phyloP scores from a whole-genome alignment of 2,113 vertebrate species.

The Burhinus oedicnemus region DNA sequence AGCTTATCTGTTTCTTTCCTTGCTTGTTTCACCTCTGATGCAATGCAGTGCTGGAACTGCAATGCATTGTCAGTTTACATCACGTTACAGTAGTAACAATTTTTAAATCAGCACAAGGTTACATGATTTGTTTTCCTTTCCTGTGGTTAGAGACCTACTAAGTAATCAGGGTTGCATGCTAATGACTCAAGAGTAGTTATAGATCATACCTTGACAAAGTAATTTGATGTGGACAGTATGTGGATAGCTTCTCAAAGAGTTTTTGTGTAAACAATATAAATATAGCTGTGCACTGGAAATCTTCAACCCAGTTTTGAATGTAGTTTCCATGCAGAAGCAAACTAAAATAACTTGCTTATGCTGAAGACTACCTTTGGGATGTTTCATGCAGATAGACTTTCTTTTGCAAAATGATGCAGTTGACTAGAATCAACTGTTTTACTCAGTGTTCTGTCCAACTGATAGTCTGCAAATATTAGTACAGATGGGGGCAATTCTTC shows the following conservation, averaged over 20 bases:
- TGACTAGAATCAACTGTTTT: not conserved
- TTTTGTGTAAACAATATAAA: slow-evolving; percentile 59
- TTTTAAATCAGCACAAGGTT: not conserved
- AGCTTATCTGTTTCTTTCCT: not conserved
- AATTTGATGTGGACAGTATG: slow-evolving; percentile 27
- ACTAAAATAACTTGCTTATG: slow-evolving; percentile 48
- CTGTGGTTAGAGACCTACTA: not conserved
- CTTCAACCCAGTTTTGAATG: slow-evolving; percentile 43
- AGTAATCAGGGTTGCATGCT: slow-evolving; percentile 20
- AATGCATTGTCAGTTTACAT: slow-evolving; percentile 28
- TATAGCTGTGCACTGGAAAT: slow-evolving; percentile 31
- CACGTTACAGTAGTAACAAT: not conserved
- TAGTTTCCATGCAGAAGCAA: slow-evolving; percentile 29
- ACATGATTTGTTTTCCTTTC: slow-evolving; percentile 29
- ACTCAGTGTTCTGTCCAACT: not conserved
- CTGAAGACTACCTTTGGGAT: not conserved
- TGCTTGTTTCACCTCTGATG: slow-evolving; percentile 28
- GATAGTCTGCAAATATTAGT: not conserved
- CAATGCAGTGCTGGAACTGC: slow-evolving; percentile 32
- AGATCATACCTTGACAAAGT: not conserved
- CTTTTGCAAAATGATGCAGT: not conserved
- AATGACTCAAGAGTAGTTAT: not conserved
- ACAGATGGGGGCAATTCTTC: not conserved
- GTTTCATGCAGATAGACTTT: not conserved
- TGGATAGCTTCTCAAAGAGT: slow-evolving; percentile 7